A percentile compares a stretch with the other conserved stretches of the same genome.
Conservation (phyloP, 2,797 vertebrate genomes). For the Sus cebifrons region DNA sequence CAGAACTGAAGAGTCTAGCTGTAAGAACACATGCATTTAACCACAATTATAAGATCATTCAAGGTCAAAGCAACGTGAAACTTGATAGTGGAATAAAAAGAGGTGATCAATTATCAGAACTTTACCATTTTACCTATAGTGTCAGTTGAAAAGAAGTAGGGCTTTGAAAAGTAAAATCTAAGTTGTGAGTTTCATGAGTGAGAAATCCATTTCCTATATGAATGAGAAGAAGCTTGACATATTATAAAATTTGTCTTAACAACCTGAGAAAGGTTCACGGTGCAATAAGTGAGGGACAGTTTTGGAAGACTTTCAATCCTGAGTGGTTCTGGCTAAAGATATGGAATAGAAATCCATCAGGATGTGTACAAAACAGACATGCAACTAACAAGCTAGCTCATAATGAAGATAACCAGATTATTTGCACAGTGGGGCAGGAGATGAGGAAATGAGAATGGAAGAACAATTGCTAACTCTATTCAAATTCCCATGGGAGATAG, state of each 20-base stretch:
- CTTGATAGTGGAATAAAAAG: neutral
- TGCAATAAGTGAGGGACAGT: neutral
- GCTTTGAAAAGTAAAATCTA: neutral
- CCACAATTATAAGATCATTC: neutral
- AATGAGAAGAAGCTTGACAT: neutral
- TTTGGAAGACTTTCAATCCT: neutral
- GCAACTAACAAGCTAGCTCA: neutral
- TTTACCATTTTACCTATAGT: neutral
- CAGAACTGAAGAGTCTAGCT: neutral
- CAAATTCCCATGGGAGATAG: neutral
- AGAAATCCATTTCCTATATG: neutral
- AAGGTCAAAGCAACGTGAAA: neutral
- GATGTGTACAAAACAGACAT: neutral
- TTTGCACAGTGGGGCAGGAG: neutral
- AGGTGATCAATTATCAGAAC: neutral
- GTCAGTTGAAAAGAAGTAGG: neutral
- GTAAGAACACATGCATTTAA: too few relatives aligned
- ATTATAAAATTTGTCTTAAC: neutral
- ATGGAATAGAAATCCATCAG: neutral
- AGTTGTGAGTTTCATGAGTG: neutral
- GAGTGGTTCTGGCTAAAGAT: neutral
- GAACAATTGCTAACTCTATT: neutral
- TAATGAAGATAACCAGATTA: neutral
- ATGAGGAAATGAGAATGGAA: neutral
- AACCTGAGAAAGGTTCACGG: neutral